Conservation (phyloP, 2,797 vertebrate species). For the Labeo calbasu region DNA sequence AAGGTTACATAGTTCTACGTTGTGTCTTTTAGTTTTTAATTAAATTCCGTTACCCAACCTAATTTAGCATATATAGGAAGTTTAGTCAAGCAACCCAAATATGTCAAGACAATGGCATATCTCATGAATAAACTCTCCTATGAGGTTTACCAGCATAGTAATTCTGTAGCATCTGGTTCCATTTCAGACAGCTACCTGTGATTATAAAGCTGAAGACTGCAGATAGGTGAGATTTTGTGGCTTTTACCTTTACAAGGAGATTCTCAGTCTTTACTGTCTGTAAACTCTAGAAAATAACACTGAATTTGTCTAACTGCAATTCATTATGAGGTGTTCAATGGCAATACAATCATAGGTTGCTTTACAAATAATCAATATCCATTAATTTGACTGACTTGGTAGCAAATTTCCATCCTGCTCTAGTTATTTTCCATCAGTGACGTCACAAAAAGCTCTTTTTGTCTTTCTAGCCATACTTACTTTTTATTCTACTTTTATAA, state of each 20-base stretch:
- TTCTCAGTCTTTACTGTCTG: neutral
- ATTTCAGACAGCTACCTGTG: neutral
- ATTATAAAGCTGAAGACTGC: neutral
- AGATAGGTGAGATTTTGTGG: neutral
- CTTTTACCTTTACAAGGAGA: neutral
- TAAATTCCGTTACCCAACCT: neutral
- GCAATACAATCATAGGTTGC: neutral
- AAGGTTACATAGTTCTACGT: neutral
- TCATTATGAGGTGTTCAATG: neutral
- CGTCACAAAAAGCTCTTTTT: neutral
- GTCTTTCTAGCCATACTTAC: neutral
- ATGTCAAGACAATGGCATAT: conserved; percentile 19
- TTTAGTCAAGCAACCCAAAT: conserved; percentile 35
- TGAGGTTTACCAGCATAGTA: neutral
- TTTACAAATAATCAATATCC: neutral
- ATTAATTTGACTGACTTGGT: neutral
- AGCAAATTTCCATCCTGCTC: neutral
- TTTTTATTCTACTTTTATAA: neutral
- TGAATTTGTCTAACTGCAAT: too few relatives aligned
- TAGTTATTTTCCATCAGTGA: neutral
- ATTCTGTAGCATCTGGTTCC: neutral
- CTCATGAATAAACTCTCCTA: neutral
- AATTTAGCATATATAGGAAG: conserved; percentile 13
- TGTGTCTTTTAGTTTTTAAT: conserved; percentile 11
- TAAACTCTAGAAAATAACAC: neutral